Base-by-base conservation (phyloP, 92 coral and sea anemone species). In the Metridium senile region DNA sequence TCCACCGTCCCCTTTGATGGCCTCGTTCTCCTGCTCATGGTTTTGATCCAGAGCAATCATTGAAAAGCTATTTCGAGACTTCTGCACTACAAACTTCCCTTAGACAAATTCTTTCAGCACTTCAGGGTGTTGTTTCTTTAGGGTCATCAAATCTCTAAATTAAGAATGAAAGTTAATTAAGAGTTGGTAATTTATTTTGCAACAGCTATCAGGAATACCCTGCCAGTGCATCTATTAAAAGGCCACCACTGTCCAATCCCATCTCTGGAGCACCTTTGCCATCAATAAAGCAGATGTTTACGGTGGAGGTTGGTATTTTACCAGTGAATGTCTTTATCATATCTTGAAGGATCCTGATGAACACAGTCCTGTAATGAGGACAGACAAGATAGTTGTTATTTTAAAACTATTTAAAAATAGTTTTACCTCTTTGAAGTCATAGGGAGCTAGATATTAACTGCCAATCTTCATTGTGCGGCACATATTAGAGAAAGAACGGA, bases 1-100 rank as follows among this genome's bases (percentile, higher is more conserved):
- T 11, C 88, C 83, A 13, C 88, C 81, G 19, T 78, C 71, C 32
- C 84, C 76, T 64, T 77, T 84, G 19, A 84, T 74, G 26, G 72
- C 58, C 46, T 80, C 71, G 68, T 84, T 84, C 9, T 52, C 57
- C 46, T 84, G 89, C 47, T 78, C 76, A 31, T 80, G 67, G 49
- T 52, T 54, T n/a, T 84, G 89, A 82, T 78, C 89, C 9, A 72
- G 43, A 9, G 81, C 66, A 21, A 84, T 72, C 46, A 18, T 58
- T 16, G 89, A 84, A 34, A 84, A 84, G 0, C 10, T 8, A 31
- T 72, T 69, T 33, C 51, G 71, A 2, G 83, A 22, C 43, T 83
- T 75, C 62, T 77, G 49, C 6, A 39, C 49, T 4, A 39, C 49
- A 39, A 39, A 83, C 70, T 29, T 76, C 16, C 87, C 72, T 77